Evolutionary conservation across 2,888 invertebrate genomes (phyloP).

Genomic region (Anoplius nigerrimus): DNA sequence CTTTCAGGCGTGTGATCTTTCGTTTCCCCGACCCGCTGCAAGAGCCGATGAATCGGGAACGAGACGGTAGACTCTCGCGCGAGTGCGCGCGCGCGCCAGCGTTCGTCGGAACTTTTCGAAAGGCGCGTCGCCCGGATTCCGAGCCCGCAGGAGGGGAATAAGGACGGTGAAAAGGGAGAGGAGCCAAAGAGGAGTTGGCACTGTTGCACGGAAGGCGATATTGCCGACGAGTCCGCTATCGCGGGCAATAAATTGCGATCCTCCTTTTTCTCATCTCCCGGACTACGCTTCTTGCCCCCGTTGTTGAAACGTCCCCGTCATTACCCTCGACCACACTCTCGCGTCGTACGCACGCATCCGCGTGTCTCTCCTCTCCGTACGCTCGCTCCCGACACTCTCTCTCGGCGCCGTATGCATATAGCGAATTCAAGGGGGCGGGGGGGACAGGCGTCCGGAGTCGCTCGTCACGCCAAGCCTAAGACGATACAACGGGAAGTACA

Average conservation of each 20-base stretch:
- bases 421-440: no score
- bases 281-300: conserved; percentile 60
- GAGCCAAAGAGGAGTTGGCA: conserved; percentile 28
- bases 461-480: conserved; percentile 25
- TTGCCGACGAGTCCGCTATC: conserved; percentile 59
- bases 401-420: not conserved
- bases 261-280: conserved; percentile 51
- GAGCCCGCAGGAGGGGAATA: conserved; percentile 8
- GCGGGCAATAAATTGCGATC: conserved; percentile 65
- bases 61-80: not conserved
- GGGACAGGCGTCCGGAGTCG: conserved; percentile 14
- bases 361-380: no score
- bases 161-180: conserved; percentile 1
- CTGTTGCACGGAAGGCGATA: conserved; percentile 64
- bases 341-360: conserved; percentile 4
- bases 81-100: no score
- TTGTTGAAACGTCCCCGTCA: conserved; percentile 39
- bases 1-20: no score
- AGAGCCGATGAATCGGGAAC: no score
- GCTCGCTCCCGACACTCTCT: not conserved
- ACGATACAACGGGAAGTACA: conserved; percentile 54
- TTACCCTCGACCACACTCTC: conserved; percentile 14
- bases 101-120: not conserved
- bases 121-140: not conserved
- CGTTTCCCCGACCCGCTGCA: no score